Base-by-base conservation (phyloP, 2,797 vertebrate species). In the Kryptopterus vitreolus region DNA sequence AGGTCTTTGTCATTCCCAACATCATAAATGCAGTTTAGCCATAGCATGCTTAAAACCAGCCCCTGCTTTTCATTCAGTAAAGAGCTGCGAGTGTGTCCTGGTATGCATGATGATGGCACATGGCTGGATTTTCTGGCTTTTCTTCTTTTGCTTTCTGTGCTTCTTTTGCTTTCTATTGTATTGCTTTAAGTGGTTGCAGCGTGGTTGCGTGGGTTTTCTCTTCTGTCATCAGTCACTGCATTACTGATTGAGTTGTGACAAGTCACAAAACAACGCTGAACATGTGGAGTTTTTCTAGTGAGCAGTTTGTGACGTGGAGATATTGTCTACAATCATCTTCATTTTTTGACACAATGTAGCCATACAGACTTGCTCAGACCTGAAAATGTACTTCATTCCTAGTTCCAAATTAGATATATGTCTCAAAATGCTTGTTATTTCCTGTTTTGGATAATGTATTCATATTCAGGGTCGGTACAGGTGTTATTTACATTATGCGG, bases 81-180 rank as follows among this genome's bases (percentile, higher is more conserved):
- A 38, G 33, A 43, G 58, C 16, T 13, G 53, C 43, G 26, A 2
- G 31, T 55, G 69, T n/a, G 33, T 57, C 3, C 53, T 50, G 24
- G 29, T n/a, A 72, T 77, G 59, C 59, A 52, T 62, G 58, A 52
- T 62, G 58, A 59, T 31, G n/a, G 16, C 29, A 52, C 53, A 71
- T 18, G 31, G 33, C 43, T n/a, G 50, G 50, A 48, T 33, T 55
- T 65, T 77, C 69, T 70, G 46, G 69, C 22, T 72, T 53, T 77
- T 22, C 29, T 78, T 58, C 57, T 53, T 71, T 15, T 76, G 22
- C 15, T 58, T 35, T 57, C 24, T 24, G 26, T 74, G 3, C n/a
- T n/a, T 66, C 26, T 15, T 9, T 22, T 61, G 29, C 24, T 3
- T 22, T 26, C 20, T 35, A 33, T 22, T 26, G 26, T 35, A 33